phyloP scores from a whole-genome alignment of 1,140 invertebrate species.

The Pectinophora gossypiella region DNA sequence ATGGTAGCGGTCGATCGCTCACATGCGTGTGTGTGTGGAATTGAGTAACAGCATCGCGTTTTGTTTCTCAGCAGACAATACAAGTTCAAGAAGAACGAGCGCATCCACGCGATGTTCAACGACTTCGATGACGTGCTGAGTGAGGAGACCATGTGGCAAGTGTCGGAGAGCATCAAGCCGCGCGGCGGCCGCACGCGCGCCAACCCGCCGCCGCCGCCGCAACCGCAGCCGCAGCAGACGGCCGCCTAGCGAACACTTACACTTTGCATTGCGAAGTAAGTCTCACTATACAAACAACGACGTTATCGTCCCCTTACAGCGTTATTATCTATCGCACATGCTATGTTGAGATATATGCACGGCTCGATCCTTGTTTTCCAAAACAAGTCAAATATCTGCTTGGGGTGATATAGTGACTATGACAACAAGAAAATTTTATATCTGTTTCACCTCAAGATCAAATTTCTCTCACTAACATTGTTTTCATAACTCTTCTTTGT shows the following conservation, averaged over 20 bases:
- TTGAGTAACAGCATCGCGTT: slow-evolving; percentile 1
- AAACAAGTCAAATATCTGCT: too few relatives aligned
- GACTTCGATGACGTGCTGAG: slow-evolving; percentile 96
- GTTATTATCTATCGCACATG: too few relatives aligned
- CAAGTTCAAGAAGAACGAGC: slow-evolving; percentile 93
- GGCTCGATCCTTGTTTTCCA: too few relatives aligned
- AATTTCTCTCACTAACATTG: too few relatives aligned
- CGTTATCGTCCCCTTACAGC: too few relatives aligned
- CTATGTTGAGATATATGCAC: too few relatives aligned
- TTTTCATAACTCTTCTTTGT: too few relatives aligned
- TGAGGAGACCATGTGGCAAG: slow-evolving; percentile 98
- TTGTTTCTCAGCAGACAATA: slow-evolving; percentile 76
- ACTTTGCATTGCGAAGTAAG: not conserved
- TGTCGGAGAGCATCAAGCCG: slow-evolving; percentile 97
- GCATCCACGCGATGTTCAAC: slow-evolving; percentile 96
- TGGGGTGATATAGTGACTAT: too few relatives aligned
- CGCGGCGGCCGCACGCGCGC: slow-evolving; percentile 76
- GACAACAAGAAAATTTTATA: too few relatives aligned
- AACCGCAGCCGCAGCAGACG: slow-evolving; percentile 29
- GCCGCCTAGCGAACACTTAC: slow-evolving; percentile 17
- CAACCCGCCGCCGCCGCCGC: slow-evolving; percentile 18
- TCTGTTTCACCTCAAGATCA: too few relatives aligned
- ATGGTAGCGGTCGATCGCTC: too few relatives aligned
- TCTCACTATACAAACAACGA: not conserved
- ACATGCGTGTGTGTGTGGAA: too few relatives aligned